Base-by-base conservation (phyloP, 2,888 invertebrate genomes). In the Drosophila austrosaltans region DNA sequence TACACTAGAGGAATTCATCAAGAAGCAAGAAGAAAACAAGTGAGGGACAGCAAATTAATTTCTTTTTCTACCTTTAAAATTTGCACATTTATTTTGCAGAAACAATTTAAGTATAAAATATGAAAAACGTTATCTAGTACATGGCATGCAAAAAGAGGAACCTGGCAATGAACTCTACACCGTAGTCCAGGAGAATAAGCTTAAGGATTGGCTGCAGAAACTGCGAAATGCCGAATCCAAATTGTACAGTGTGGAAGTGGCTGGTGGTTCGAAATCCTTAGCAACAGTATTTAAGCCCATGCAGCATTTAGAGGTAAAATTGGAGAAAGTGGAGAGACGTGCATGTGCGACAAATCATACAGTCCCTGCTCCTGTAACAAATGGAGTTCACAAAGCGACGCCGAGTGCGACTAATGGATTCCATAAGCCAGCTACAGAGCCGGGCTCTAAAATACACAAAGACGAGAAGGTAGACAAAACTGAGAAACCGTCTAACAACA, bases 191-290 rank as follows among this genome's bases (percentile, higher is more conserved):
- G 90, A 91, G 58, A 68, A 70, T 8, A 87, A 89, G 62, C 59
- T 90, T 2, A 69, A 83, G 20, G 83, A 89, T 61, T 90, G 88
- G 81, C 61, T 89, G 2, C 36, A 63, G 6, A 82, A 89, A 63
- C 76, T 91, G 5, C 72, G 83, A 61, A 78, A 89, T 73, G 82
- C 85, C 0, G 75, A 90, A 20, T 85, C 84, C 6, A 65, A 82
- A 10, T 72, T 91, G 6, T 92, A 92, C 53, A 90, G 92, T 2
- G 90, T 89, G 5, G 90, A 92, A 65, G 69, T 88, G 10, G 84
- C 82, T 1, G 92, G 92, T 2, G 92, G 90, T n/a, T 81, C 90
- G 3, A 91, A 90, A 58, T 64, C 82, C 0, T 82, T 87, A 1
- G 87, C 91, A 1, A 71, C 80, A 2, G 69, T 83, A 8, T 91